Percentiles rank a stretch among this genome's conserved stretches.
Evolutionary conservation across 2,888 invertebrate genomes (phyloP).

Genomic region (Amaurobius ferox): DNA sequence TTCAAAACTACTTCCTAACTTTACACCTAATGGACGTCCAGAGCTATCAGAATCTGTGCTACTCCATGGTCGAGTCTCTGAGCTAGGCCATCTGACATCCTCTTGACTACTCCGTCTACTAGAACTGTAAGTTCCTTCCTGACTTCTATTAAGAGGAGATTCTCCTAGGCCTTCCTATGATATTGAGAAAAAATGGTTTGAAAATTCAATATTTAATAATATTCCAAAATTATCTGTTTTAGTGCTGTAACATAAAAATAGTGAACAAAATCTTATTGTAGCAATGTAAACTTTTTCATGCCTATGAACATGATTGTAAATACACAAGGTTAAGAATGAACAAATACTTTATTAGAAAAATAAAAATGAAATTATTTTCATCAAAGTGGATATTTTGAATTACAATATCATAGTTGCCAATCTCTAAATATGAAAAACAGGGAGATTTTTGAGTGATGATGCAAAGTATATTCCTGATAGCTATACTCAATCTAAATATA

Average conservation of each 20-base stretch:
- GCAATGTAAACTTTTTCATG: too few relatives aligned
- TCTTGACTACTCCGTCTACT: slow-evolving; percentile 79
- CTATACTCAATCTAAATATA: too few relatives aligned
- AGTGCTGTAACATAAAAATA: not conserved
- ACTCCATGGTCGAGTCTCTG: slow-evolving; percentile 79
- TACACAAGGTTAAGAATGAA: too few relatives aligned
- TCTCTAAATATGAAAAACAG: too few relatives aligned
- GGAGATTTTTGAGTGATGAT: too few relatives aligned
- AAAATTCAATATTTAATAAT: not conserved
- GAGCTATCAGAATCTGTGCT: slow-evolving; percentile 80
- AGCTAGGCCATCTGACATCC: slow-evolving; percentile 79
- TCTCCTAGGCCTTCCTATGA: slow-evolving; percentile 75
- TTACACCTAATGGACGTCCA: slow-evolving; percentile 73
- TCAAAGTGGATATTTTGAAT: too few relatives aligned
- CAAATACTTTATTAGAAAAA: too few relatives aligned
- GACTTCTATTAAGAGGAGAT: slow-evolving; percentile 75
- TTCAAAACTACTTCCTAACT: slow-evolving; percentile 71
- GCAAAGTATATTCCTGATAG: too few relatives aligned
- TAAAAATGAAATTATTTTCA: too few relatives aligned
- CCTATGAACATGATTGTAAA: too few relatives aligned
- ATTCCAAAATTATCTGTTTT: not conserved
- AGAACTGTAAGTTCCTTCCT: slow-evolving; percentile 75
- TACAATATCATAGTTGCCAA: too few relatives aligned
- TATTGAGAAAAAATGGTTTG: not conserved
- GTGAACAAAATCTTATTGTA: not conserved